Evolutionary conservation across 1,140 invertebrate genomes (phyloP).

Genomic region (Teleogryllus occipitalis): DNA sequence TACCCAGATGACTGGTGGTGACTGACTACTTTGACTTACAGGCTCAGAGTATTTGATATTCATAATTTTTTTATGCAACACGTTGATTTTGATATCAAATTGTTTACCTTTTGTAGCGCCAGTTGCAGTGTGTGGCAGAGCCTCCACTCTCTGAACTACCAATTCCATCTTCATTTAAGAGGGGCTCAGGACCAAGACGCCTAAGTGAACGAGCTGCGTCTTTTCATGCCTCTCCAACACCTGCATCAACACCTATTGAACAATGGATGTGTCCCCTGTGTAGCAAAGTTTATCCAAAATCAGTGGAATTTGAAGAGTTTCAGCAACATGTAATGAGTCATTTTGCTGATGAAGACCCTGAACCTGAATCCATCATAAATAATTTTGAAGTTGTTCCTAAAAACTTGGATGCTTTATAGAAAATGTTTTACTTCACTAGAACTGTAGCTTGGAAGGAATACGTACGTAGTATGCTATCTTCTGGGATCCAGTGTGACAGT

Average conservation of each 20-base stretch:
- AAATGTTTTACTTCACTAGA: too few relatives aligned
- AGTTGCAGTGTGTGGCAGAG: constrained; percentile 16
- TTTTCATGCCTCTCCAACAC: constrained; percentile 19
- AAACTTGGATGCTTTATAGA: neutral
- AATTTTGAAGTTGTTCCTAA: constrained; percentile 26
- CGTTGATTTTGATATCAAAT: too few relatives aligned
- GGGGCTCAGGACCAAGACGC: neutral
- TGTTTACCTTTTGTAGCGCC: neutral
- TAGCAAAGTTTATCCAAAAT: constrained; percentile 32
- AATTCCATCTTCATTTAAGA: neutral
- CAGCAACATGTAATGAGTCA: constrained; percentile 42
- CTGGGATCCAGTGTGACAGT: too few relatives aligned
- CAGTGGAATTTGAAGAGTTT: constrained; percentile 35
- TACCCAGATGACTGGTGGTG: too few relatives aligned
- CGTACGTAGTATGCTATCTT: too few relatives aligned
- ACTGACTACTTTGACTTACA: too few relatives aligned
- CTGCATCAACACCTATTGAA: constrained; percentile 22
- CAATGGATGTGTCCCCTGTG: constrained; percentile 40
- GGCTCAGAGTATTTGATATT: too few relatives aligned
- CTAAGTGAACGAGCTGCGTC: neutral
- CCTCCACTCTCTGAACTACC: neutral
- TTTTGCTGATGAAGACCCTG: constrained; percentile 32
- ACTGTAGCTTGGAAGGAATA: too few relatives aligned
- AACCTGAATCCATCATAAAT: constrained; percentile 18
- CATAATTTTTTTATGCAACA: too few relatives aligned